These are phyloP conservation scores for Polyommatus icarus DNA, from an alignment of 2,888 invertebrate genomes.

Conservation along the genomic window DNA sequence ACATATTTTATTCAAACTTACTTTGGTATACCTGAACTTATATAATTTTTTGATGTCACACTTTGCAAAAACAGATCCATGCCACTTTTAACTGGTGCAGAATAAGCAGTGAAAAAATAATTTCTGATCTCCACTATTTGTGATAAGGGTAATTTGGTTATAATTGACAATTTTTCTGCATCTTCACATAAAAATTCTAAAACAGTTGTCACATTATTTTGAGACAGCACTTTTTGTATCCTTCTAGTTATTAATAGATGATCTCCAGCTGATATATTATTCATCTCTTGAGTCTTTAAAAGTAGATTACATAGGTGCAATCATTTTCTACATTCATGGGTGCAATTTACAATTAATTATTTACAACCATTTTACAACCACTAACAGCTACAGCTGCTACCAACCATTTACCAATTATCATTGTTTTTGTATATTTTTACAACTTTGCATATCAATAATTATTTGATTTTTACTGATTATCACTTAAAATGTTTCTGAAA, in stretches of 20 bases:
- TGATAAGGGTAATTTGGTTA: conserved; percentile 72
- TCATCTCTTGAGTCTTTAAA: conserved; percentile 49
- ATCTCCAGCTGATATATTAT: conserved; percentile 52
- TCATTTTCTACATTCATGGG: too few relatives aligned
- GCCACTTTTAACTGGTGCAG: conserved; percentile 63
- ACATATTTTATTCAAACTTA: conserved; percentile 46
- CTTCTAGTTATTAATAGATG: conserved; percentile 59
- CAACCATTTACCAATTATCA: too few relatives aligned
- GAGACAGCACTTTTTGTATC: conserved; percentile 66
- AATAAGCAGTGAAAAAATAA: conserved; percentile 74
- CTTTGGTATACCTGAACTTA: conserved; percentile 76
- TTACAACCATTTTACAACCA: too few relatives aligned
- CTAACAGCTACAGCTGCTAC: too few relatives aligned
- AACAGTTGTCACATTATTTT: conserved; percentile 77
- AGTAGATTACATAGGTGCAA: not conserved
- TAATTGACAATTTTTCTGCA: conserved; percentile 70
- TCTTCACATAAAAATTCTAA: conserved; percentile 81
- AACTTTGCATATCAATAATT: too few relatives aligned
- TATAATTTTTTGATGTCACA: conserved; percentile 52
- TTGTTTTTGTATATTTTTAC: too few relatives aligned
- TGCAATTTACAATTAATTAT: not conserved
- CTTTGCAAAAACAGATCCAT: conserved; percentile 52
- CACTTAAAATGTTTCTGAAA: too few relatives aligned
- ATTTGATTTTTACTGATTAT: too few relatives aligned
- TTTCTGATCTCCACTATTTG: conserved; percentile 64